phyloP scores from a whole-genome alignment of 2,888 invertebrate species.

The Perithous albicinctus region DNA sequence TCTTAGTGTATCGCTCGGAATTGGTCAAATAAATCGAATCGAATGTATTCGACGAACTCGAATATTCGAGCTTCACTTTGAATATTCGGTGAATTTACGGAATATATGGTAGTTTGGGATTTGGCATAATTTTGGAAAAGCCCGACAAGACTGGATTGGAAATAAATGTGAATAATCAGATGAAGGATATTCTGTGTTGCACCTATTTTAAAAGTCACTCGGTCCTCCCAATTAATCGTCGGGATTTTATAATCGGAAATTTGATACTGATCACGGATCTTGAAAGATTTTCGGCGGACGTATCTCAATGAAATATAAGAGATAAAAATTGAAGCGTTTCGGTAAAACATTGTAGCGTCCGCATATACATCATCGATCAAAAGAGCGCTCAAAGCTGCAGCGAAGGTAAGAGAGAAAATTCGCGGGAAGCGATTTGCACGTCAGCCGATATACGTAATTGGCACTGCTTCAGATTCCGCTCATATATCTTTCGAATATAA shows the following conservation, averaged over 20 bases:
- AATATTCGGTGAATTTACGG: too few relatives aligned
- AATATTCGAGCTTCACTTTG: too few relatives aligned
- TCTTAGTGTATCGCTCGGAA: too few relatives aligned
- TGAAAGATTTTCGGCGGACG: background rate
- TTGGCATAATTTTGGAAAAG: too few relatives aligned
- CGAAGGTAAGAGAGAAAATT: slow-evolving; percentile 8
- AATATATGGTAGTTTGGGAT: too few relatives aligned
- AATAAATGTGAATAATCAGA: too few relatives aligned
- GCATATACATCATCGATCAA: background rate
- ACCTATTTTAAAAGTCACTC: too few relatives aligned
- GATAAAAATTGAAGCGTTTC: background rate
- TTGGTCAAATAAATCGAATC: too few relatives aligned
- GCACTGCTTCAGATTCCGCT: slow-evolving; percentile 19
- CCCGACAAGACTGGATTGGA: too few relatives aligned
- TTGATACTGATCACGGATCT: background rate
- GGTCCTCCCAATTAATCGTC: too few relatives aligned
- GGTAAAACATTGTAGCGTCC: background rate
- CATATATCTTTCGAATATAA: slow-evolving; percentile 36
- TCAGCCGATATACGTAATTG: slow-evolving; percentile 36
- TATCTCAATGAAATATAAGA: background rate
- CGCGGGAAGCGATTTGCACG: slow-evolving; percentile 46
- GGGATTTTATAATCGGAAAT: background rate
- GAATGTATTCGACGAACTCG: too few relatives aligned
- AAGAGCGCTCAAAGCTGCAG: background rate
- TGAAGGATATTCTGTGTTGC: too few relatives aligned